Conservation (phyloP, 2,888 invertebrate species). For the Spilarctia lutea region DNA sequence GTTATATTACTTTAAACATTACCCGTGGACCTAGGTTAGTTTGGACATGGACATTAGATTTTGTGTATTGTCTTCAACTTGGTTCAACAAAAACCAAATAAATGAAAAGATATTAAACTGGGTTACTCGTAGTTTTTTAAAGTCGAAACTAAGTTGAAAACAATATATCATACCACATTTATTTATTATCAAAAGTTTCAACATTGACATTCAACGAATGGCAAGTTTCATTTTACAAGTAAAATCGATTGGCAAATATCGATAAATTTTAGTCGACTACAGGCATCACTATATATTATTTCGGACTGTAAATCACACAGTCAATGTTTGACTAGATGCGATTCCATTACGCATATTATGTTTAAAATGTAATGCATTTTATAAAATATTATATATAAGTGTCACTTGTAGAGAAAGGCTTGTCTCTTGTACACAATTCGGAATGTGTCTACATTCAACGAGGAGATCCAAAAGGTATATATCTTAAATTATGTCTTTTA, state of each 20-base stretch:
- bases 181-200: constrained; percentile 36
- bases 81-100: background rate
- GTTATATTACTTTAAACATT: constrained; percentile 51
- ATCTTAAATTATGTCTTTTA: constrained; percentile 21
- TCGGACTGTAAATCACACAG: constrained; percentile 39
- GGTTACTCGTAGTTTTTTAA: background rate
- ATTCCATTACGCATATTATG: constrained; percentile 27
- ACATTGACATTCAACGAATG: constrained; percentile 45
- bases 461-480: constrained; percentile 39
- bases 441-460: constrained; percentile 34
- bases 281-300: constrained; percentile 44
- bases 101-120: background rate
- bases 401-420: constrained; percentile 40
- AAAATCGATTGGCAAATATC: constrained; percentile 43
- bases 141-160: constrained; percentile 27
- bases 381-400: constrained; percentile 27
- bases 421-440: constrained; percentile 24
- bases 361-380: constrained; percentile 27
- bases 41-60: constrained; percentile 40
- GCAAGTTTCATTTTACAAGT: constrained; percentile 46
- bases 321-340: constrained; percentile 57
- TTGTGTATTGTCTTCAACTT: constrained; percentile 25
- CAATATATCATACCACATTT: constrained; percentile 27
- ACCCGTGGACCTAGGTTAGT: constrained; percentile 45
- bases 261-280: constrained; percentile 37